These are phyloP conservation scores for Coptotermes formosanus DNA, from an alignment of 1,140 invertebrate species.

Conservation along the genomic window DNA sequence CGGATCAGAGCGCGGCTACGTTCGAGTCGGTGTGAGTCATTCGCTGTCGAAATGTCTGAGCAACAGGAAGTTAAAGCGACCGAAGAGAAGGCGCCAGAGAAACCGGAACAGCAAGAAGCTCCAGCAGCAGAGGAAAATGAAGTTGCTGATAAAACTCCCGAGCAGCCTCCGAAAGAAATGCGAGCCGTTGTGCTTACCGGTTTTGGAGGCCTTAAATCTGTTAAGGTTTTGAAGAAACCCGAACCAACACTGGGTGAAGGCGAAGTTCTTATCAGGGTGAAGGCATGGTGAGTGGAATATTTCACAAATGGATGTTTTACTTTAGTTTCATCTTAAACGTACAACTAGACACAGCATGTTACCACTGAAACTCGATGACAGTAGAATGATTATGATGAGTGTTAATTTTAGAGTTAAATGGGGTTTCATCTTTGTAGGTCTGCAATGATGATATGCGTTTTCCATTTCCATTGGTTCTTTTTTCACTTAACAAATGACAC, in stretches of 20 bases:
- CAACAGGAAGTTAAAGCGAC: background rate
- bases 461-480: too few relatives aligned
- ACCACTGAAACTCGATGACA: too few relatives aligned
- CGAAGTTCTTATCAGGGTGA: slow-evolving; percentile 79
- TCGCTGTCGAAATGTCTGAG: slow-evolving; percentile 23
- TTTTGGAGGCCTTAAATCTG: slow-evolving; percentile 80
- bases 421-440: too few relatives aligned
- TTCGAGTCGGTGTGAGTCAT: background rate
- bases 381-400: too few relatives aligned
- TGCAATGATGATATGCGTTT: too few relatives aligned
- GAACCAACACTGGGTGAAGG: slow-evolving; percentile 71
- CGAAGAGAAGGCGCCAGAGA: slow-evolving; percentile 35
- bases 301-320: background rate
- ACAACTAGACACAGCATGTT: too few relatives aligned
- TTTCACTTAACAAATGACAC: too few relatives aligned
- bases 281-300: slow-evolving; percentile 72
- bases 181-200: slow-evolving; percentile 75
- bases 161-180: slow-evolving; percentile 73
- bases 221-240: slow-evolving; percentile 77
- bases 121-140: slow-evolving; percentile 50
- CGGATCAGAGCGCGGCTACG: background rate
- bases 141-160: slow-evolving; percentile 58
- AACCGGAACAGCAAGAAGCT: slow-evolving; percentile 42
- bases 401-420: too few relatives aligned
- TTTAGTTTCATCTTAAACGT: too few relatives aligned